These are phyloP conservation scores for Nanorana parkeri DNA, from an alignment of 2,113 vertebrate species.

Conservation along the genomic window DNA sequence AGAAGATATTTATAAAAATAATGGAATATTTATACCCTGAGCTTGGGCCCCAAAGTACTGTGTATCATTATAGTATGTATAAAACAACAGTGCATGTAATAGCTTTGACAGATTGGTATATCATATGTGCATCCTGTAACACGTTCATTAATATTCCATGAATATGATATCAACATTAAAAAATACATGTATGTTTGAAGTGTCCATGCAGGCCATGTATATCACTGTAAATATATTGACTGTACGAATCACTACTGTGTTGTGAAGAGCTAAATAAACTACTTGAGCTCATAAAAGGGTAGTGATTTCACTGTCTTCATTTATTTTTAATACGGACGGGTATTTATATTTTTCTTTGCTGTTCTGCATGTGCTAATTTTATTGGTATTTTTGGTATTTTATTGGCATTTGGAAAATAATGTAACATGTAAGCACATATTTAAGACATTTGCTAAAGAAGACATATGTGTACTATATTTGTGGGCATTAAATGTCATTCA, in stretches of 20 bases:
- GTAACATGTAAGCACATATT: too few relatives aligned
- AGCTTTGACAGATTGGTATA: neutral
- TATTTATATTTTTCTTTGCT: neutral
- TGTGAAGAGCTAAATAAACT: slow-evolving; percentile 5
- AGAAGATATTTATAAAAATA: too few relatives aligned
- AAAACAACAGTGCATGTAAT: neutral
- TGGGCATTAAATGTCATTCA: neutral
- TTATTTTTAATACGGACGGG: neutral
- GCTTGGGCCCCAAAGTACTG: neutral
- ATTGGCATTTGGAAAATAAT: too few relatives aligned
- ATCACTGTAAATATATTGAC: neutral
- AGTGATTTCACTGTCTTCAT: neutral
- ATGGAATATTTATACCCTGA: neutral
- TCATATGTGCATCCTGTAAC: neutral
- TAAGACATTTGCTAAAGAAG: neutral
- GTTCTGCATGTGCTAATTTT: too few relatives aligned
- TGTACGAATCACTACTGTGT: neutral
- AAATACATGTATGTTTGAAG: neutral
- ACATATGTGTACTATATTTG: neutral
- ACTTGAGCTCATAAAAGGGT: neutral
- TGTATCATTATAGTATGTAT: neutral
- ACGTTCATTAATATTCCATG: neutral
- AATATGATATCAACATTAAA: neutral
- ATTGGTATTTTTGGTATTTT: too few relatives aligned
- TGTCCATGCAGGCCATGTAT: neutral